phyloP scores from a whole-genome alignment of 2,797 vertebrate genomes.

The Myiotriccus ornatus region DNA sequence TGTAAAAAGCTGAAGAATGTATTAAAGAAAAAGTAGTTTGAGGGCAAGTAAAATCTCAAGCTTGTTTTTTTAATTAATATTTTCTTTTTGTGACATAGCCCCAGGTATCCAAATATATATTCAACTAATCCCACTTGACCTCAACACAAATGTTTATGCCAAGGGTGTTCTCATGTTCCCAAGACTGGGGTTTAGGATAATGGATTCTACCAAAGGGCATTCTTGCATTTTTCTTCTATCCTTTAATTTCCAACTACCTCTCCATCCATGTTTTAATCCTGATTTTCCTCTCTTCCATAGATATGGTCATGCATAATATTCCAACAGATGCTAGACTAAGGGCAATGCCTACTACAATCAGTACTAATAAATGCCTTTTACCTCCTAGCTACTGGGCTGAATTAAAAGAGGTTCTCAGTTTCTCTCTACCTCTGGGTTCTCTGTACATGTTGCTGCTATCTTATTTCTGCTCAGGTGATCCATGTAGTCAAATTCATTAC shows the following conservation, averaged over 20 bases:
- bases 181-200: conserved; percentile 60
- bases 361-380: neutral
- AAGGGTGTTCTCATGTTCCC: conserved; percentile 63
- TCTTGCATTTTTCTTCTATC: conserved; percentile 45
- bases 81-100: conserved; percentile 59
- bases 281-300: conserved; percentile 2
- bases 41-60: conserved; percentile 57
- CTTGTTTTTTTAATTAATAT: conserved; percentile 71
- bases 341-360: neutral
- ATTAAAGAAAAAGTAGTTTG: conserved; percentile 55
- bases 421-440: neutral
- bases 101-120: conserved; percentile 56
- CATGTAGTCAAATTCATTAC: neutral
- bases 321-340: neutral
- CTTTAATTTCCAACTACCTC: conserved; percentile 43
- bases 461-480: neutral
- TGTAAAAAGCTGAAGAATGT: conserved; percentile 35
- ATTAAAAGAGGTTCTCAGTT: neutral
- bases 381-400: neutral
- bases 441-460: neutral
- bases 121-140: conserved; percentile 71
- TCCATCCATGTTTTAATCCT: conserved; percentile 27
- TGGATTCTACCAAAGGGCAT: conserved; percentile 67
- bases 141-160: conserved; percentile 69
- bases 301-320: conserved; percentile 24